Conservation (phyloP, 2,113 vertebrate genomes). For the Otis tarda region DNA sequence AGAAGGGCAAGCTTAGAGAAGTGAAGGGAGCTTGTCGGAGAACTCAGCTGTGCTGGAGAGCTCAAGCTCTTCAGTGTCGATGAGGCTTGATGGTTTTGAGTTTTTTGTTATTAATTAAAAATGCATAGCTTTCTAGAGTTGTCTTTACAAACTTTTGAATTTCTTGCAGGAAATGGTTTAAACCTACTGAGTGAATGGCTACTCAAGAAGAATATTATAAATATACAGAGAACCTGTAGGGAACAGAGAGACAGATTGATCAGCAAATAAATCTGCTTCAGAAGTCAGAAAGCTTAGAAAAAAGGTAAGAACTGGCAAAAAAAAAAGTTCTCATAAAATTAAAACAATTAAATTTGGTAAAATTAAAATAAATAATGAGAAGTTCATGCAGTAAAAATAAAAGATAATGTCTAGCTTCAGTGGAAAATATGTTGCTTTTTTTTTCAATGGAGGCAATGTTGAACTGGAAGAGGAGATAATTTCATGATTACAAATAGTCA, state of each 20-base stretch:
- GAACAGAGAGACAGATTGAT: neutral
- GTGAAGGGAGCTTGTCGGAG: neutral
- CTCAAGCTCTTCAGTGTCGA: neutral
- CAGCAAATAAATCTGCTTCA: neutral
- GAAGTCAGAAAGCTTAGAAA: neutral
- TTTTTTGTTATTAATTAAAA: neutral
- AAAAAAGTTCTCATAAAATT: neutral
- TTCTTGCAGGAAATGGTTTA: neutral
- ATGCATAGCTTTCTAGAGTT: neutral
- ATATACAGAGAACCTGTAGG: neutral
- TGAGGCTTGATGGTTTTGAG: neutral
- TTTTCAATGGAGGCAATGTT: neutral
- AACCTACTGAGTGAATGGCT: neutral
- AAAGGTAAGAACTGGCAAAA: neutral
- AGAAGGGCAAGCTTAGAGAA: neutral
- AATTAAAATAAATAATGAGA: neutral
- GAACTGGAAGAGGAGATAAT: neutral
- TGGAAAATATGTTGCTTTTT: neutral
- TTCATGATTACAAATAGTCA: neutral
- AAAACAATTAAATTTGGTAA: neutral
- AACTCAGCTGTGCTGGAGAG: neutral
- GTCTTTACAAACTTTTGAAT: neutral
- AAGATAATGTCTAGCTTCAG: neutral
- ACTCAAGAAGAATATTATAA: neutral
- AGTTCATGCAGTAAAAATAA: neutral